A percentile compares a stretch with the other conserved stretches of the same genome.
phyloP scores from a whole-genome alignment of 2,113 vertebrate species.

The Chlorodrepanis virens region DNA sequence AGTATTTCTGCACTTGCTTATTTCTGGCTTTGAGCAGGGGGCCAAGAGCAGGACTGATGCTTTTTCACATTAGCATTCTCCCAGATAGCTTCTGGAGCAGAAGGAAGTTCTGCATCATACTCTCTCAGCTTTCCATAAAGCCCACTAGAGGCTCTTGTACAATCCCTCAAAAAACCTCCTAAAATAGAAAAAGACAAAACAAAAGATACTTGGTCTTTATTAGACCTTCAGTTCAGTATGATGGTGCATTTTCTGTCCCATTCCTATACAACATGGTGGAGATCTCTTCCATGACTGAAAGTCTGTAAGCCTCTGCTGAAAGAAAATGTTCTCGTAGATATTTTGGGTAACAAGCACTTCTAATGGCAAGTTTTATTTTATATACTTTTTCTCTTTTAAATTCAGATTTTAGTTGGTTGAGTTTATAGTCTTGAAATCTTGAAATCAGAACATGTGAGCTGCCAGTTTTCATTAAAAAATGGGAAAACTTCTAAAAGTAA shows the following conservation, averaged over 20 bases:
- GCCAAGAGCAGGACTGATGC: neutral
- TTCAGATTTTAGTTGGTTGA: neutral
- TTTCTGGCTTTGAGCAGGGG: neutral
- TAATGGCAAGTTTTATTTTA: neutral
- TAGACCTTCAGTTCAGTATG: neutral
- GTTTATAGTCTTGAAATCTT: neutral
- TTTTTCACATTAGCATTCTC: neutral
- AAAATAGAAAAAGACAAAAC: neutral
- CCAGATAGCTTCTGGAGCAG: neutral
- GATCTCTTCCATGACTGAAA: neutral
- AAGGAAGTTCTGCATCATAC: neutral
- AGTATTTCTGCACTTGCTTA: neutral
- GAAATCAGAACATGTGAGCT: neutral
- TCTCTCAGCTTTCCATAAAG: neutral
- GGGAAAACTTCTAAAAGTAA: neutral
- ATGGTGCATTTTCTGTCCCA: neutral
- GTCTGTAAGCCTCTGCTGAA: neutral
- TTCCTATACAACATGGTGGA: fast-evolving
- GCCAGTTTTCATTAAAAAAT: neutral
- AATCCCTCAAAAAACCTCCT: neutral
- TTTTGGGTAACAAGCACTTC: neutral
- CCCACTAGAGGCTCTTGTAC: neutral
- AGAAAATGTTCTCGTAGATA: neutral
- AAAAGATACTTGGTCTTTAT: neutral
- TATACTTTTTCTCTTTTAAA: neutral